Percentiles rank a stretch among this genome's conserved stretches.
Evolutionary conservation across 2,888 invertebrate species (phyloP).

Genomic region (Litoditis marina): DNA sequence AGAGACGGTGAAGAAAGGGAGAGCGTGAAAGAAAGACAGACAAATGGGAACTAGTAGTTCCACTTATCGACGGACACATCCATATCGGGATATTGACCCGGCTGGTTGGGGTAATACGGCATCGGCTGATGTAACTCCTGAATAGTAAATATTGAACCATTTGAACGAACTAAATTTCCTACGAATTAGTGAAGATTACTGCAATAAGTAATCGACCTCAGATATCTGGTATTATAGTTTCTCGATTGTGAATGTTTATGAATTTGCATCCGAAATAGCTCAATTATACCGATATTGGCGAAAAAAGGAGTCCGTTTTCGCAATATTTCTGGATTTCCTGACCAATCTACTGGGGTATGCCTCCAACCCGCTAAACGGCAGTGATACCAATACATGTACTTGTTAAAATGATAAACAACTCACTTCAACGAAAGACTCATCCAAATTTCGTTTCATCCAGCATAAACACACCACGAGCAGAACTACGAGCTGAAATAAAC

Average conservation of each 20-base stretch:
- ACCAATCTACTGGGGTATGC: no score
- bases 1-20: no score
- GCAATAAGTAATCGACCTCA: background rate
- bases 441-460: slow-evolving; percentile 8
- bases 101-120: background rate
- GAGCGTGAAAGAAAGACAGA: no score
- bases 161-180: no score
- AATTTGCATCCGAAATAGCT: background rate
- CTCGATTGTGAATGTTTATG: background rate
- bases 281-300: background rate
- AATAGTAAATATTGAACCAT: no score
- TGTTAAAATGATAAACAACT: slow-evolving; percentile 1
- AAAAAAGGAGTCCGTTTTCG: background rate
- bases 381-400: background rate
- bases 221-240: background rate
- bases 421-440: slow-evolving; percentile 5
- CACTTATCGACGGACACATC: background rate
- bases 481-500: background rate
- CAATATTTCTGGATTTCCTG: background rate
- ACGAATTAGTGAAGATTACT: background rate
- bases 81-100: background rate
- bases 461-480: slow-evolving; percentile 5
- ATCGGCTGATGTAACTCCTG: background rate
- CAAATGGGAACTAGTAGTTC: slow-evolving; percentile 1
- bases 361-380: background rate